Base-by-base conservation (phyloP, 2,888 invertebrate genomes). In the Drosophila merina region DNA sequence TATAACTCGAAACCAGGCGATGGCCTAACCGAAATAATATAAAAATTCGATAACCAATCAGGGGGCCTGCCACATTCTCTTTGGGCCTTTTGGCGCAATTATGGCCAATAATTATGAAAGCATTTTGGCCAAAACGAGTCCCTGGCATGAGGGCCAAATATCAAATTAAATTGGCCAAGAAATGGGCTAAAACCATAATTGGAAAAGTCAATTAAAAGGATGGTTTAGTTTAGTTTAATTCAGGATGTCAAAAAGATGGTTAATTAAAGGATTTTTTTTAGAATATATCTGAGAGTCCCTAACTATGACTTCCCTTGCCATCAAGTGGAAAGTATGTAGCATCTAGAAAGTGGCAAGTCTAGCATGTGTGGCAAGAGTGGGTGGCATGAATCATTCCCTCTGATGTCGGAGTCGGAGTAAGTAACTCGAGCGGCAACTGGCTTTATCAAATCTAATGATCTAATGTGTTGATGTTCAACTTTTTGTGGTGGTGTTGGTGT, bases 361-460 rank as follows among this genome's bases (percentile, higher is more conserved):
- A 14, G 14, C n/a, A 40, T 38, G 20, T 38, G 20, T 20, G 20
- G 38, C 10, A 47, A 36, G 47, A n/a, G 7, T 33, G 49, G 44
- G n/a, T n/a, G 40, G 63, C 54, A 54, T 64, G 63, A 64, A 52
- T 64, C 63, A 64, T 62, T 63, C 52, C 63, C 50, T 52, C 25
- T 33, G 57, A 57, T 50, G 50, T 50, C 14, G 31, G 51, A 36
- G 36, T 28, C 28, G 28, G 28, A 28, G 28, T 12, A 42, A 42
- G 12, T 42, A 20, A 20, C 12, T 20, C 20, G 44, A 44, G 44
- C 4, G 44, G 25, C 20, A 10, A 44, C 42, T 33, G 75, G 67
- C 66, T 52, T 75, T 77, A 79, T 82, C 82, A 79, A 72, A 72
- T 69, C 62, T 66, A 79, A 79, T 77, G 66, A 82, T 82, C 82